phyloP scores from a whole-genome alignment of 2,888 invertebrate genomes.

The Thecophora atra region DNA sequence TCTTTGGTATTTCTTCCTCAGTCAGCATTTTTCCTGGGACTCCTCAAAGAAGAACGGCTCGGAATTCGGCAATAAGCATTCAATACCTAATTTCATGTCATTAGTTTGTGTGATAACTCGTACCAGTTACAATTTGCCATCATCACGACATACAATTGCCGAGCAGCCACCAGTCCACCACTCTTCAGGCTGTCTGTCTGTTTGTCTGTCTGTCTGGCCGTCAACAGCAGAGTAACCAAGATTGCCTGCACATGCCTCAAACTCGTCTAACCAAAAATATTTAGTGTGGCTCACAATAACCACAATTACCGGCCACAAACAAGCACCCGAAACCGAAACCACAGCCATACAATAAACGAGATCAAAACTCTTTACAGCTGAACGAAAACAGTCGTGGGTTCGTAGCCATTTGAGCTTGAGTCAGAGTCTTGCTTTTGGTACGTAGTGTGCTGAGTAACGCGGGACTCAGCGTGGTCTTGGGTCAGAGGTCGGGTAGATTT shows the following conservation, averaged over 20 bases:
- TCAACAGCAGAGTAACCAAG: conserved; percentile 8
- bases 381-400: not conserved
- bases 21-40: too few species aligned
- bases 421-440: not conserved
- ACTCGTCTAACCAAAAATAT: conserved; percentile 22
- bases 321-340: not conserved
- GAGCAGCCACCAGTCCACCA: conserved; percentile 13
- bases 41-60: conserved; percentile 3
- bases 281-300: not conserved
- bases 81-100: conserved; percentile 64
- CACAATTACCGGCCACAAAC: not conserved
- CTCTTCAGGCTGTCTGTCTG: not conserved
- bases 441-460: not conserved
- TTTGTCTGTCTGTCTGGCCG: not conserved
- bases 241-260: conserved; percentile 31
- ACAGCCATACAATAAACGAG: conserved; percentile 20
- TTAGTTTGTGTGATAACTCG: conserved; percentile 65
- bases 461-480: not conserved
- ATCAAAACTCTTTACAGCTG: not conserved
- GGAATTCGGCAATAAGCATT: conserved; percentile 39
- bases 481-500: conserved; percentile 33
- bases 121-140: conserved; percentile 67
- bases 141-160: conserved; percentile 61
- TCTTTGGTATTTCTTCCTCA: too few species aligned
- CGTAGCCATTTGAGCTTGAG: not conserved